Evolutionary conservation across 2,888 invertebrate species (phyloP).

Genomic region (Yponomeuta malinellus): DNA sequence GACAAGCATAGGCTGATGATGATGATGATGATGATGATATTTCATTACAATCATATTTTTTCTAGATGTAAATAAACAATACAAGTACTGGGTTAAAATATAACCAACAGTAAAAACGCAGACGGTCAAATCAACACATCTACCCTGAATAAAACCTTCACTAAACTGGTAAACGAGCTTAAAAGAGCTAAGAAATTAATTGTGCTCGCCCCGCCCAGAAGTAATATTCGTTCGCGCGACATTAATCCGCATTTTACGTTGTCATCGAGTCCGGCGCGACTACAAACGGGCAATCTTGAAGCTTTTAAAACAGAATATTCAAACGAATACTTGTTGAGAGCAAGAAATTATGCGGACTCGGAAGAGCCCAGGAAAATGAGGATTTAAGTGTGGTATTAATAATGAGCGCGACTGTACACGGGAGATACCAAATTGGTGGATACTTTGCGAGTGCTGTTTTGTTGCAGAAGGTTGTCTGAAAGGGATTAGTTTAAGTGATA

Average conservation of each 20-base stretch:
- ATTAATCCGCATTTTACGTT: background rate
- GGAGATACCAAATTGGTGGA: conserved; percentile 9
- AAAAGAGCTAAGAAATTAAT: no score
- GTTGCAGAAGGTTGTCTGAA: background rate
- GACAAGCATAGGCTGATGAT: no score
- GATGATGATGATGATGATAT: no score
- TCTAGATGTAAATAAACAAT: no score
- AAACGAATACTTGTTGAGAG: conserved; percentile 2
- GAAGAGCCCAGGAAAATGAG: conserved; percentile 7
- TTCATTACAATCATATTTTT: no score
- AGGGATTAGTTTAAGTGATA: no score
- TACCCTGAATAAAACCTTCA: no score
- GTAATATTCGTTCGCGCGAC: background rate
- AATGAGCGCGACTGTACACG: conserved; percentile 10
- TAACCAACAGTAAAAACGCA: no score
- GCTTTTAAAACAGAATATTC: conserved; percentile 11
- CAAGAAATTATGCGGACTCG: conserved; percentile 14
- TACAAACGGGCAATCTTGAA: conserved; percentile 1
- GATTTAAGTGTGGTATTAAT: conserved; percentile 13
- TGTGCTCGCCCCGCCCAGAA: background rate
- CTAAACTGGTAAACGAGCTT: no score
- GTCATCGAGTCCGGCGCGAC: background rate
- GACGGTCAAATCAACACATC: no score
- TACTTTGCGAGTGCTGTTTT: background rate
- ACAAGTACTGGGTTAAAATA: no score